Evolutionary conservation across 2,797 vertebrate species (phyloP).

Genomic region (Vireo griseus): DNA sequence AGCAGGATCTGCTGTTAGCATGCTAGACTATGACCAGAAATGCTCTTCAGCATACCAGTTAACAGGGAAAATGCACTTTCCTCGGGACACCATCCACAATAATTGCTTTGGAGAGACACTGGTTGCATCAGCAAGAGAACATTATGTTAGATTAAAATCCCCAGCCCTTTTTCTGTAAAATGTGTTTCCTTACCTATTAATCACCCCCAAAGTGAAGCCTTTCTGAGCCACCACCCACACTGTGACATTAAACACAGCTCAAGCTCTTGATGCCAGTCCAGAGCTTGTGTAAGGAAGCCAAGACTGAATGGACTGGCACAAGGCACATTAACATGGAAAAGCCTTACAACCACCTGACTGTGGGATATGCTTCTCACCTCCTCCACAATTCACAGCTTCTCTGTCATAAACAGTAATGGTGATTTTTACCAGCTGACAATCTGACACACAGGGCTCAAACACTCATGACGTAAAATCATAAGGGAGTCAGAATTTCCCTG

Average conservation of each 20-base stretch:
- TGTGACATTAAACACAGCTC: not conserved
- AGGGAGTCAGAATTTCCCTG: not conserved
- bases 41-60: not conserved
- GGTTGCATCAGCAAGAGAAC: not conserved
- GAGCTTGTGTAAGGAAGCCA: rapidly evolving
- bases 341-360: not conserved
- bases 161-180: not conserved
- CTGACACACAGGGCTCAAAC: not conserved
- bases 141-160: not conserved
- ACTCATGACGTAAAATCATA: not conserved
- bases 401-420: not conserved
- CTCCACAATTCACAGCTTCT: not conserved
- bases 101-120: not conserved
- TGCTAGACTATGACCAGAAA: not conserved
- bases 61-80: not conserved
- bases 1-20: not conserved
- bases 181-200: not conserved
- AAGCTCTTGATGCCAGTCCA: not conserved
- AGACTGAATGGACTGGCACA: not conserved
- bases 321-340: not conserved
- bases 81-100: not conserved
- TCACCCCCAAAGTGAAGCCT: not conserved
- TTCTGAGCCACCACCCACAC: not conserved
- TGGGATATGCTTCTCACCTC: not conserved
- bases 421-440: not conserved